Evolutionary conservation across 2,797 vertebrate species (phyloP), one percentile per base, ranked within the genome.

Genomic region (Amniataba percoides): DNA sequence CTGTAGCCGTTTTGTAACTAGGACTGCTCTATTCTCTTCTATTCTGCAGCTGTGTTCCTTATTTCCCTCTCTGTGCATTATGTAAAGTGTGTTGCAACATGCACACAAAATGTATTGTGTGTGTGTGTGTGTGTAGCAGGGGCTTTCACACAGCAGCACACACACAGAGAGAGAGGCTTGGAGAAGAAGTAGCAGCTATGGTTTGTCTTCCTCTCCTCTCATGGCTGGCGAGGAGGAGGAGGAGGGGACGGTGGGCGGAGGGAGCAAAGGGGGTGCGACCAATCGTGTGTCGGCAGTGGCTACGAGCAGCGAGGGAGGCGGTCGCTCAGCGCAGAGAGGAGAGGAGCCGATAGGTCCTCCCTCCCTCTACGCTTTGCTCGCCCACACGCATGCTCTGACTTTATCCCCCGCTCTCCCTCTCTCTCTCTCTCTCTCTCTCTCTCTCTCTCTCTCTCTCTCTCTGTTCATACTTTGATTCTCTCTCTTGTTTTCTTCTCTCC

Each of bases 261-360:
- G 67, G 66, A 89, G 64, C 53, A 60, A 91, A 90, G 92, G 86
- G 94, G 95, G 95, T 94, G 95, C 94, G 94, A 95, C 95, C 94
- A 95, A 95, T 95, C 91, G 55, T 62, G 21, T 85, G 68, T 84
- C 85, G 57, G 89, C 83, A 80, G 82, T 84, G 75, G 84, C 90
- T 87, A 83, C 59, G 77, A 89, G 84, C 80, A 79, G 86, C 70
- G 61, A 62, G 72, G 69, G 77, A 42, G 85, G 83, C 60, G 57
- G 74, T 63, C 39, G 9, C 70, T 55, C 15, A 0, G 46, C 12
- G 16, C 56, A 9, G 46, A 52, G 62, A 31, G 2, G 27, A 48
- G 68, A 78, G 74, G 66, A 73, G n/a, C 42, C 3, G 7, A 66
- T 62, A 53, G 79, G 64, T 63, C 75, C 86, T 73, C 73, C 78